These are phyloP conservation scores for Phyllotreta striolata DNA, from an alignment of 2,888 invertebrate species.

Conservation along the genomic window DNA sequence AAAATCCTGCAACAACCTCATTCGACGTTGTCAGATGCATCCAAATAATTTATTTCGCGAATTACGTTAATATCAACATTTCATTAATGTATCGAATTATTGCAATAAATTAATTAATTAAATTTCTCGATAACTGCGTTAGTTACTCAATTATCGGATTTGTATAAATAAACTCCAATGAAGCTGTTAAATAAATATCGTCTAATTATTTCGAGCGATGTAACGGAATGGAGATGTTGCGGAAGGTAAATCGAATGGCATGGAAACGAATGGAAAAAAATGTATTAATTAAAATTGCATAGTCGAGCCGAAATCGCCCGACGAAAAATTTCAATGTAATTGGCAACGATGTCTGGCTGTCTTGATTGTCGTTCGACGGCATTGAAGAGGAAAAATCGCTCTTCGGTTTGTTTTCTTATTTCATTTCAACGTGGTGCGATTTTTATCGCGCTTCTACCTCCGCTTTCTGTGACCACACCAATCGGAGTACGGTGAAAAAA, in stretches of 20 bases:
- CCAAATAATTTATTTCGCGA: neutral
- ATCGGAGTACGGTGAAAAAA: slow-evolving; percentile 15
- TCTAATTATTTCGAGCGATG: too few species aligned
- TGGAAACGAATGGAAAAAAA: too few species aligned
- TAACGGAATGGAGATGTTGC: too few species aligned
- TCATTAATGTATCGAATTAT: too few species aligned
- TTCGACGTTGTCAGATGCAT: neutral
- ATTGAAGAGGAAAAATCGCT: slow-evolving; percentile 27
- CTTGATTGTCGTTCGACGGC: slow-evolving; percentile 20
- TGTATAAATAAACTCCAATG: too few species aligned
- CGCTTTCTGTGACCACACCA: slow-evolving; percentile 18
- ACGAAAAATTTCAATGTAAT: neutral
- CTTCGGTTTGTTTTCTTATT: slow-evolving; percentile 26
- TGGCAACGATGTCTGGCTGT: slow-evolving; percentile 4
- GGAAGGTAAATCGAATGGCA: too few species aligned
- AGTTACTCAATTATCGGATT: too few species aligned
- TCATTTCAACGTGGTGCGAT: slow-evolving; percentile 29
- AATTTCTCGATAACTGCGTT: too few species aligned
- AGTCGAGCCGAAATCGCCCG: too few species aligned
- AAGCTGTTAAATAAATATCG: too few species aligned
- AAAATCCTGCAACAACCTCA: slow-evolving; percentile 11
- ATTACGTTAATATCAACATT: neutral
- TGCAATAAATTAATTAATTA: too few species aligned
- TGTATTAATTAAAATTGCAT: too few species aligned
- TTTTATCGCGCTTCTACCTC: slow-evolving; percentile 27